These are phyloP conservation scores for Hestina assimilis DNA, from an alignment of 1,140 invertebrate species.

Conservation along the genomic window DNA sequence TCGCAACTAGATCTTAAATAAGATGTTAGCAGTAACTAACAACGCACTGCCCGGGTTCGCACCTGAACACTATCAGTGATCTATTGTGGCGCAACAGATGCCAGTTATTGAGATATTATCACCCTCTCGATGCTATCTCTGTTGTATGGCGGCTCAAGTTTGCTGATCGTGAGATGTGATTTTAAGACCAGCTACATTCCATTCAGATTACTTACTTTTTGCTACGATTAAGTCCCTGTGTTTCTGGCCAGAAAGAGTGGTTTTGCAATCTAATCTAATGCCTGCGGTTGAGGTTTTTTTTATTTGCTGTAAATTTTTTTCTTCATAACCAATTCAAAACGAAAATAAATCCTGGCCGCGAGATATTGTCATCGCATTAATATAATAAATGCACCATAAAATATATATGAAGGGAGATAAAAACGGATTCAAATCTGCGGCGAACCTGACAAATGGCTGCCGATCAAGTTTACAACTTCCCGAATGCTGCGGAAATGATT, in stretches of 20 bases:
- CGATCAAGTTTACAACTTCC: constrained; percentile 53
- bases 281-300: no score
- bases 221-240: not conserved
- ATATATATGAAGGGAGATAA: constrained; percentile 30
- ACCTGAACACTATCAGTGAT: constrained; percentile 7
- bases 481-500: constrained; percentile 41
- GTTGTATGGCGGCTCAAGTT: not conserved
- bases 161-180: constrained; percentile 8
- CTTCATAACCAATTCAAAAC: not conserved
- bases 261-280: no score
- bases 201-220: not conserved
- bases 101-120: constrained; percentile 12
- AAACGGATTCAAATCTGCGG: constrained; percentile 38
- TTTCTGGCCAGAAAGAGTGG: not conserved
- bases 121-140: constrained; percentile 1
- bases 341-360: not conserved
- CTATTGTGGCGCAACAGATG: constrained; percentile 10
- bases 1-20: not conserved
- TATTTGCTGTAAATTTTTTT: not conserved
- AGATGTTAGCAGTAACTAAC: constrained; percentile 1
- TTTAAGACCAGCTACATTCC: not conserved
- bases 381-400: constrained; percentile 25
- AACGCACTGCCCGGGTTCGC: not conserved
- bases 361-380: constrained; percentile 17
- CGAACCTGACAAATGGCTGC: constrained; percentile 46